phyloP scores from a whole-genome alignment of 2,797 vertebrate species.

The Channallabes apus region DNA sequence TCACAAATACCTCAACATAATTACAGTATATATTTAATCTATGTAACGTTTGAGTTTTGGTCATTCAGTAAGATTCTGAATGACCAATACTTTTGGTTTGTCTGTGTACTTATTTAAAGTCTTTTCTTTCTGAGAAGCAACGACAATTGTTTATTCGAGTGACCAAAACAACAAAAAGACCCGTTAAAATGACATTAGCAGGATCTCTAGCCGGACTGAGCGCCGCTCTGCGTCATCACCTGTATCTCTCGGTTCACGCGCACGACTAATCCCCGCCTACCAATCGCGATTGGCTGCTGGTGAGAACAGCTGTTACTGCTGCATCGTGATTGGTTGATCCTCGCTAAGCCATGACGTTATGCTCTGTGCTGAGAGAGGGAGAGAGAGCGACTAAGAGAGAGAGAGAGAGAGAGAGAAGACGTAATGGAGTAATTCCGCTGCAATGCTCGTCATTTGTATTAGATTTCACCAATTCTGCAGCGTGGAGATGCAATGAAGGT shows the following conservation, averaged over 20 bases:
- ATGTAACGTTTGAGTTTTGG: background rate
- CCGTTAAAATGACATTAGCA: background rate
- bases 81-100: too few species aligned
- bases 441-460: constrained; percentile 72
- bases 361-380: constrained; percentile 42
- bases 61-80: background rate
- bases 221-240: constrained; percentile 41
- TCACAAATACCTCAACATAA: background rate
- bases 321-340: constrained; percentile 66
- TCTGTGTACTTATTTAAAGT: background rate
- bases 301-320: constrained; percentile 62
- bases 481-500: constrained; percentile 79
- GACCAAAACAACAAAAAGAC: background rate
- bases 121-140: background rate
- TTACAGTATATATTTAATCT: background rate
- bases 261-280: constrained; percentile 62
- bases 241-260: constrained; percentile 51
- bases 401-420: constrained; percentile 68
- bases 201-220: constrained; percentile 7
- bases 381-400: constrained; percentile 48
- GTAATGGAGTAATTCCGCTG: constrained; percentile 78
- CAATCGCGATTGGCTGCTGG: constrained; percentile 69
- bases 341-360: constrained; percentile 73
- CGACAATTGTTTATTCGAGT: background rate
- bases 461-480: constrained; percentile 62